Base-by-base conservation (phyloP, 2,797 vertebrate genomes). In the Rousettus madagascariensis region DNA sequence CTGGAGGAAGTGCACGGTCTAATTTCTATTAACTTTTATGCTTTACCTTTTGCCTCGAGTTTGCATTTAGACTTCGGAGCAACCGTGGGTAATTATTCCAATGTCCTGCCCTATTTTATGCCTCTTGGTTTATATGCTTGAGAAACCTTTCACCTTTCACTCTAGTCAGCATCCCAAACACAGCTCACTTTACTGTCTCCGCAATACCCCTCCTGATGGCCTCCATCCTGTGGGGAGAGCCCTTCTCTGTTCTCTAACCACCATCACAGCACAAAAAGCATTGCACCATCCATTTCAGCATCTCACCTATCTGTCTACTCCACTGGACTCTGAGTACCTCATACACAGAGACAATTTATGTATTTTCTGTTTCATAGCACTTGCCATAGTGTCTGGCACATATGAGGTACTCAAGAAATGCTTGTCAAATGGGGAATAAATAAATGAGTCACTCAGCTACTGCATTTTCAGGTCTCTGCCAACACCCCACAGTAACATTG, bases 151-250 rank as follows among this genome's bases (percentile, higher is more conserved):
- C 8, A n/a, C 10, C 3, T 85, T 80, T 41, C 72, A 10, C 15
- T 57, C 19, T 30, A 22, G 13, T 96, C 80, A 69, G 38, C 2
- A 38, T 55, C 17, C 36, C 28, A 33, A 0, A 55, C 41, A 63
- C 6, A 16, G 65, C 36, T 88, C 16, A 15, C 28, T 6, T 33
- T 22, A 0, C 8, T 20, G 5, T 43, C 3, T 17, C 33, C 5
- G 8, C 0, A 1, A 11, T 11, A 2, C 51, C 43, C 63, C 43
- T 51, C 11, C 43, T 63, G 17, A 24, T 3, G 17, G 38, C 10
- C 24, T 11, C 30, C 12, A 22, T 4, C 11, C 19, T 1, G 2
- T 28, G 5, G 17, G 30, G 51, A 33, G 22, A 66, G 2, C 1
- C 38, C 19, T 13, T 5, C 30, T 13, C 4, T 30, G 46, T 24